phyloP scores from a whole-genome alignment of 2,113 vertebrate genomes.

The Zonotrichia leucophrys region DNA sequence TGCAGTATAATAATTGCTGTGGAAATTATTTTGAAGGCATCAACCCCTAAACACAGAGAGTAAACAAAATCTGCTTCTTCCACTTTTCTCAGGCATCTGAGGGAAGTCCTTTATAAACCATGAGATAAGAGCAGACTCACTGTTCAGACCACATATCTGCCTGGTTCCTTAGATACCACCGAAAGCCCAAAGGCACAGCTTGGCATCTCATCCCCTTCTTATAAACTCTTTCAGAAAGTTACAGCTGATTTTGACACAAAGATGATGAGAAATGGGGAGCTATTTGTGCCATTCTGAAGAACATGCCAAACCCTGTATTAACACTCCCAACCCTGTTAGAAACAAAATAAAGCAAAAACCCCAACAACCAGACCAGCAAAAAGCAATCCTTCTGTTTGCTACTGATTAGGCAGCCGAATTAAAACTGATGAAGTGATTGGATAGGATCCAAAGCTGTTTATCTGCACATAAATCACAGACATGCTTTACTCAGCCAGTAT shows the following conservation, averaged over 20 bases:
- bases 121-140: conserved; percentile 59
- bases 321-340: not conserved
- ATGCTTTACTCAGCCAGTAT: conserved; percentile 48
- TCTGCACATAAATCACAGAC: conserved; percentile 69
- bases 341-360: not conserved
- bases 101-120: conserved; percentile 70
- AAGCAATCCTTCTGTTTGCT: conserved; percentile 50
- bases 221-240: conserved; percentile 42
- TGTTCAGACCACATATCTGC: conserved; percentile 67
- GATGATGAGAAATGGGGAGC: conserved; percentile 54
- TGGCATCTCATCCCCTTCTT: conserved; percentile 37
- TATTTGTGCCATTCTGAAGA: conserved; percentile 48
- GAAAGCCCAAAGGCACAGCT: conserved; percentile 64
- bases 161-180: conserved; percentile 74
- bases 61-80: conserved; percentile 40
- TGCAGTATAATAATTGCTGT: not conserved
- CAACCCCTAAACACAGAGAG: not conserved
- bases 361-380: not conserved
- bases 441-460: conserved; percentile 63
- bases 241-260: conserved; percentile 33
- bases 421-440: conserved; percentile 69
- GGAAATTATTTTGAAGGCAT: not conserved
- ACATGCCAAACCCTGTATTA: conserved; percentile 45
- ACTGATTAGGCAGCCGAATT: conserved; percentile 69
- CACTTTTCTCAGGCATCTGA: conserved; percentile 63